Evolutionary conservation across 2,888 invertebrate species (phyloP).

Genomic region (Volucella inanis): DNA sequence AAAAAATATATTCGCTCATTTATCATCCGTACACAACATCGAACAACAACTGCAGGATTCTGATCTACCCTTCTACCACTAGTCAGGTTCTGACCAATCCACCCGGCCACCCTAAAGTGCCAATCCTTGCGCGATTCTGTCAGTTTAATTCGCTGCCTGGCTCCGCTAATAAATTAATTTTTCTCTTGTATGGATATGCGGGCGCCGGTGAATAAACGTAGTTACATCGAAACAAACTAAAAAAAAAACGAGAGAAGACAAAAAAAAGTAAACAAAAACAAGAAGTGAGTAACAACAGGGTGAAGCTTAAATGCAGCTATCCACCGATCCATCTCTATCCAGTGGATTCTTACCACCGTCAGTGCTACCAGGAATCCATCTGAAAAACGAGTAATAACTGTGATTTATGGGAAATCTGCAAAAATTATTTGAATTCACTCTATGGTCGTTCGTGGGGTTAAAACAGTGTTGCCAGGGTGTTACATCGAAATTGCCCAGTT

Average conservation of each 20-base stretch:
- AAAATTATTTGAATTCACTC: slow-evolving; percentile 60
- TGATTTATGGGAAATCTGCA: slow-evolving; percentile 70
- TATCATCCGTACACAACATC: slow-evolving; percentile 61
- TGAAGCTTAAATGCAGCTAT: slow-evolving; percentile 65
- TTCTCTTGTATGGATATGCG: slow-evolving; percentile 52
- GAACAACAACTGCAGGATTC: slow-evolving; percentile 65
- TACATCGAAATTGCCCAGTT: no score
- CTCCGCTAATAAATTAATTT: slow-evolving; percentile 74
- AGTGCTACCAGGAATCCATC: slow-evolving; percentile 43
- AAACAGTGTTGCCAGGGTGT: no score
- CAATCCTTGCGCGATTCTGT: slow-evolving; percentile 37
- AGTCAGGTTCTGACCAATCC: neutral
- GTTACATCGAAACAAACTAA: slow-evolving; percentile 39
- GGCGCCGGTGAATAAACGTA: slow-evolving; percentile 43
- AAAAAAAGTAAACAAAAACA: no score
- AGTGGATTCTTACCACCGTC: slow-evolving; percentile 1
- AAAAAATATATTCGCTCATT: slow-evolving; percentile 48
- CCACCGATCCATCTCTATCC: slow-evolving; percentile 64
- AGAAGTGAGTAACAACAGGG: neutral
- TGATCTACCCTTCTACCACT: neutral
- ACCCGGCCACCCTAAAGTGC: slow-evolving; percentile 4
- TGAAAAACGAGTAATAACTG: slow-evolving; percentile 68
- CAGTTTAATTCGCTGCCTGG: slow-evolving; percentile 71
- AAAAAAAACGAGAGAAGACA: no score
- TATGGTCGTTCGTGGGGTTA: no score